Conservation (phyloP, 1,140 invertebrate species). For the Tenebrio molitor region DNA sequence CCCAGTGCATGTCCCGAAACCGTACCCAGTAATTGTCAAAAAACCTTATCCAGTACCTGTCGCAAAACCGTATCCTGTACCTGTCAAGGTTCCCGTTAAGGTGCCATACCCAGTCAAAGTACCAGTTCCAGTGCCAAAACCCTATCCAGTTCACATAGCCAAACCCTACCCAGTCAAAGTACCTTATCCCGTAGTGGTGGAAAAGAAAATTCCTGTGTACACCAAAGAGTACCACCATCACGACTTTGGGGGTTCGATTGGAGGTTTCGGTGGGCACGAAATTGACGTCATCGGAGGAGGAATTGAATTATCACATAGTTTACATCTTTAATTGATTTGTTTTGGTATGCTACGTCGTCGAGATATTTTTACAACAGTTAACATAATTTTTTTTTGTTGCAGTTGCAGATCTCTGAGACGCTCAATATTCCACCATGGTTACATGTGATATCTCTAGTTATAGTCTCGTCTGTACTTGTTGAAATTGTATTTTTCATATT, state of each 20-base stretch:
- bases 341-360: no score
- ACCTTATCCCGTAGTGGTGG: slow-evolving; percentile 62
- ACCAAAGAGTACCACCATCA: slow-evolving; percentile 15
- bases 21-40: slow-evolving; percentile 72
- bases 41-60: slow-evolving; percentile 72
- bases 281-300: slow-evolving; percentile 24
- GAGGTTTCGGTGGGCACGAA: slow-evolving; percentile 49
- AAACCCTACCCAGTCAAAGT: slow-evolving; percentile 66
- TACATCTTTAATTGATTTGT: not conserved
- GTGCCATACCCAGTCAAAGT: slow-evolving; percentile 64
- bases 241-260: slow-evolving; percentile 11
- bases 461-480: no score
- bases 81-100: slow-evolving; percentile 68
- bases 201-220: slow-evolving; percentile 61
- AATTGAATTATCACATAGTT: slow-evolving; percentile 4
- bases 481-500: no score
- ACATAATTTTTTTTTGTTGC: no score
- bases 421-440: slow-evolving; percentile 23
- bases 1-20: slow-evolving; percentile 69
- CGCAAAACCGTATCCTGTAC: slow-evolving; percentile 70
- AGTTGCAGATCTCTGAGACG: slow-evolving; percentile 11
- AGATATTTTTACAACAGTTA: no score
- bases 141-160: slow-evolving; percentile 65
- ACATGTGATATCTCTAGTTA: slow-evolving; percentile 35
- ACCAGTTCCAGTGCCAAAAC: slow-evolving; percentile 63